Conservation (phyloP, 2,113 vertebrate species). For the Amia ocellicauda region DNA sequence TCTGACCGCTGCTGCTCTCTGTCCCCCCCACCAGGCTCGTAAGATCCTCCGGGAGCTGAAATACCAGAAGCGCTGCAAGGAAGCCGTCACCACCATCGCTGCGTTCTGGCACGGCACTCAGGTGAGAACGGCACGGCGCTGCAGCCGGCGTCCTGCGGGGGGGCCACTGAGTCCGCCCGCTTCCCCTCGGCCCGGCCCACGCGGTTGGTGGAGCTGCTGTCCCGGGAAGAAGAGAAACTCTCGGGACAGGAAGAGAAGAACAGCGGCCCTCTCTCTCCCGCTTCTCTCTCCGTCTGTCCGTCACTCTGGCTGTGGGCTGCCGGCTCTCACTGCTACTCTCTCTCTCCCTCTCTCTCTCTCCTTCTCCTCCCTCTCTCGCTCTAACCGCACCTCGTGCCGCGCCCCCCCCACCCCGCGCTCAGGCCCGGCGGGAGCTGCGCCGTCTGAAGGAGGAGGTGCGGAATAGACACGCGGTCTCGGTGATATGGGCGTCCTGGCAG, state of each 20-base stretch:
- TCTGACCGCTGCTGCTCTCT: too few species aligned
- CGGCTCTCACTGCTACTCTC: conserved; percentile 8
- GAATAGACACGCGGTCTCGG: conserved; percentile 93
- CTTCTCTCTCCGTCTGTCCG: neutral
- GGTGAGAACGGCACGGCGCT: conserved; percentile 58
- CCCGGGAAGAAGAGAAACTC: too few species aligned
- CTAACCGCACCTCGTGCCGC: conserved; percentile 58
- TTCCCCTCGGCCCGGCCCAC: too few species aligned
- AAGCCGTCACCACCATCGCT: conserved; percentile 86
- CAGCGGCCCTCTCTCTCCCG: neutral
- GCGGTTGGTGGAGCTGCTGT: too few species aligned
- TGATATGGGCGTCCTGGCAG: conserved; percentile 98
- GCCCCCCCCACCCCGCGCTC: conserved; percentile 48
- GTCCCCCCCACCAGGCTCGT: conserved; percentile 68
- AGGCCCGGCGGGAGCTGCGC: conserved; percentile 94
- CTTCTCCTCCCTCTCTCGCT: conserved; percentile 60
- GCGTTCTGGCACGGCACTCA: conserved; percentile 93
- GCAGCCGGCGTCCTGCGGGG: too few species aligned
- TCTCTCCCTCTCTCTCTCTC: conserved; percentile 22
- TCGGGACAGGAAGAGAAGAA: neutral
- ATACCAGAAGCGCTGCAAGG: conserved; percentile 85
- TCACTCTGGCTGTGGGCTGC: neutral
- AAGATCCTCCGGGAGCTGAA: conserved; percentile 88
- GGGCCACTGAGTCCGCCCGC: too few species aligned
- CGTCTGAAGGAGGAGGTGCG: conserved; percentile 92